phyloP scores from a whole-genome alignment of 2,888 invertebrate species.

The Hypselothyrea guttata region DNA sequence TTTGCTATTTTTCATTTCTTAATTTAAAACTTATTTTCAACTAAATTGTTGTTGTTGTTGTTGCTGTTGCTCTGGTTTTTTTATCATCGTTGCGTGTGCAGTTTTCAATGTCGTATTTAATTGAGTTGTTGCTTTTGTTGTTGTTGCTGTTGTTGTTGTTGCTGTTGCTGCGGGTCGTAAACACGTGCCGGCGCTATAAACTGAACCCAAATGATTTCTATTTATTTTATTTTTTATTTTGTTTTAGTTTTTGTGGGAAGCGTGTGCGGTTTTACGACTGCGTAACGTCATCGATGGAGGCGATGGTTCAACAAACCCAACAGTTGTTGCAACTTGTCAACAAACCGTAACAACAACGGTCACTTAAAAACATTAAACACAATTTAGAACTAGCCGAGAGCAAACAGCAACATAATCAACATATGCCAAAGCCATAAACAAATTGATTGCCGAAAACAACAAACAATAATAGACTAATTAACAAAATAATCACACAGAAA shows the following conservation, averaged over 20 bases:
- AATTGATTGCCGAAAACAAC: not conserved
- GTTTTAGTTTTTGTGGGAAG: constrained; percentile 9
- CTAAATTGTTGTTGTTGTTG: constrained; percentile 19
- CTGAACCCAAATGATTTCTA: constrained; percentile 31
- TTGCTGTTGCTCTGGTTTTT: constrained; percentile 21
- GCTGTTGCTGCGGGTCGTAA: constrained; percentile 44
- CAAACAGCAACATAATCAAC: too few relatives aligned
- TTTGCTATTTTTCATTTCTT: too few relatives aligned
- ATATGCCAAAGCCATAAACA: not conserved
- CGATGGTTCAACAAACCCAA: constrained; percentile 56
- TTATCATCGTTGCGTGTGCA: constrained; percentile 69
- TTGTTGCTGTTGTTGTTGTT: constrained; percentile 28
- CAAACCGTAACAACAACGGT: not conserved
- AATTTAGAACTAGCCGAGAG: not conserved
- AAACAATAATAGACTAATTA: too few relatives aligned
- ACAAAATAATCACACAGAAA: not conserved
- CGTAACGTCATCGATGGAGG: constrained; percentile 51
- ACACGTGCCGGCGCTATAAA: constrained; percentile 68
- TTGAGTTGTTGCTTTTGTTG: constrained; percentile 38
- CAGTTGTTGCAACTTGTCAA: not conserved
- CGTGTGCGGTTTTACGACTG: constrained; percentile 5
- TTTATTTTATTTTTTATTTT: not conserved
- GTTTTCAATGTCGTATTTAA: constrained; percentile 70
- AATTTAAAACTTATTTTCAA: too few relatives aligned
- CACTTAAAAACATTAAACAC: not conserved